Evolutionary conservation across 2,888 invertebrate genomes (phyloP), one percentile per base, ranked within the genome.

Genomic region (Perdita meconis): DNA sequence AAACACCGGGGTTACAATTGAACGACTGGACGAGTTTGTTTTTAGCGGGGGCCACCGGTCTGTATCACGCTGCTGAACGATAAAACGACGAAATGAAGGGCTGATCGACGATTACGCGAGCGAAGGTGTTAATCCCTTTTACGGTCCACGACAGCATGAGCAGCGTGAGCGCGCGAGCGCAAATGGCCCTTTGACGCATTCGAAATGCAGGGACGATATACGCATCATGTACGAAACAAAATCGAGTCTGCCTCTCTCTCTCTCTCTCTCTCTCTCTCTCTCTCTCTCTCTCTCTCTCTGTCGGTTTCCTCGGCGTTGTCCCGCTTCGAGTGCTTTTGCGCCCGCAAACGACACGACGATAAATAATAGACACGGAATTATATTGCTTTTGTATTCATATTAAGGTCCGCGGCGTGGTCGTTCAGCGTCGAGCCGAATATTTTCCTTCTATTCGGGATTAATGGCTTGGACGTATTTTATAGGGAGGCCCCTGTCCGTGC

Each of bases 391-490:
- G 90, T 92, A 92, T 92, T 92, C 92, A 91, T 91, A 92, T 92
- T 92, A 91, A 91, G 89, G 87, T 82, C 84, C 81, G 77, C 80
- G 70, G 57, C 75, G 81, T 44, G 84, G 86, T 87, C 87, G 83
- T 85, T 86, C 78, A 70, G 61, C 65, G 71, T 69, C 74, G 80
- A 85, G 69, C 88, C 83, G 86, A 90, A 91, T 91, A 90, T 90
- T 91, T 91, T 90, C 88, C 83, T 90, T 89, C 90, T 88, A 90
- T 91, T 91, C 90, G 91, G 92, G 89, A 92, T 92, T 92, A 92
- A 92, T 92, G 92, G 92, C 90, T 92, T 80, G 92, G 88, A 92
- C 90, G 90, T 91, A 91, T 91, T 92, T 92, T 92, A 92, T 92
- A 92, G 91, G 89, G 89, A 84, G n/a, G 81, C 77, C 78, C 73